Percentiles rank a stretch among this genome's conserved stretches.
phyloP scores from a whole-genome alignment of 2,888 invertebrate genomes.

The Elysia crispata region DNA sequence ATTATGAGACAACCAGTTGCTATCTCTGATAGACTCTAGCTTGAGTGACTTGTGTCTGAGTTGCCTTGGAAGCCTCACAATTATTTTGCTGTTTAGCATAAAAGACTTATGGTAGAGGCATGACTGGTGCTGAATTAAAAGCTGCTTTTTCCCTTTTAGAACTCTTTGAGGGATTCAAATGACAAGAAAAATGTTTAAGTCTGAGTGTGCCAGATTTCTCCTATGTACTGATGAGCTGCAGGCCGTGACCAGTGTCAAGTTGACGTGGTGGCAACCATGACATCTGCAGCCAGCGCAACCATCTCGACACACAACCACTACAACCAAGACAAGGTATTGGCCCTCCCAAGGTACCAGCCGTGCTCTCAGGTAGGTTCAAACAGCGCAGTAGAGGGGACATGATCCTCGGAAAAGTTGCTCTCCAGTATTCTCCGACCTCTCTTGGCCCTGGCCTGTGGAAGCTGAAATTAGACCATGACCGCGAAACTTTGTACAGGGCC shows the following conservation, averaged over 20 bases:
- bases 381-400: constrained; percentile 69
- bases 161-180: too few relatives aligned
- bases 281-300: constrained; percentile 71
- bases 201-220: too few relatives aligned
- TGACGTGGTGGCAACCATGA: constrained; percentile 73
- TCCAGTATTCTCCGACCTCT: constrained; percentile 74
- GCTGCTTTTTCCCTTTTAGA: too few relatives aligned
- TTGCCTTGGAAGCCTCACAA: too few relatives aligned
- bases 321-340: constrained; percentile 61
- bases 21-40: too few relatives aligned
- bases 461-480: constrained; percentile 73
- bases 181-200: too few relatives aligned
- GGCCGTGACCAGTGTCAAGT: constrained; percentile 76
- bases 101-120: too few relatives aligned
- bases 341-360: constrained; percentile 54
- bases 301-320: constrained; percentile 66
- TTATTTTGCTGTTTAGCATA: too few relatives aligned
- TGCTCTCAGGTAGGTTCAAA: constrained; percentile 62
- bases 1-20: too few relatives aligned
- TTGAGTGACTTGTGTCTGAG: too few relatives aligned
- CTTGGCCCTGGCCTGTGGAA: constrained; percentile 73
- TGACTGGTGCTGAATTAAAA: too few relatives aligned
- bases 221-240: constrained; percentile 70
- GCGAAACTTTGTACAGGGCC: constrained; percentile 70
- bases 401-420: constrained; percentile 69